phyloP scores from a whole-genome alignment of 2,888 invertebrate genomes.

The Pristionchus mayeri region DNA sequence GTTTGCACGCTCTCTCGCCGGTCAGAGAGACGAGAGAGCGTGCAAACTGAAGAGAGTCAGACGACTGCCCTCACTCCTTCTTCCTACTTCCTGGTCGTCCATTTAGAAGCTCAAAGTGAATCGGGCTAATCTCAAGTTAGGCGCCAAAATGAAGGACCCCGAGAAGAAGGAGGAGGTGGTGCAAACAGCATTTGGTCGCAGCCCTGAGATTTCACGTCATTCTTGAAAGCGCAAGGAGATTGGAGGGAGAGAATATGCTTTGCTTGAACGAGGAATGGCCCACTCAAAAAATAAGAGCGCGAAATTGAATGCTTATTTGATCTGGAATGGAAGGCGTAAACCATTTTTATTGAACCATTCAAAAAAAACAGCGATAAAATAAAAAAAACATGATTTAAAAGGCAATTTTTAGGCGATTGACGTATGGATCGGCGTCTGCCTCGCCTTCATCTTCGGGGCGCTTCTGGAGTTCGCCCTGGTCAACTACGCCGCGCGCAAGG shows the following conservation, averaged over 20 bases:
- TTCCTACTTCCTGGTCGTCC: constrained; percentile 4
- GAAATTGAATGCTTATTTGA: too few species aligned
- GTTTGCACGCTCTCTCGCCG: too few species aligned
- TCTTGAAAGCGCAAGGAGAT: neutral
- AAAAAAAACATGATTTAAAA: too few species aligned
- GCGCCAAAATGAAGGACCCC: constrained; percentile 27
- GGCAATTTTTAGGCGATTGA: constrained; percentile 75
- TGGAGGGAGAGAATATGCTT: neutral
- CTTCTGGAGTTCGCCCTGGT: constrained; percentile 74
- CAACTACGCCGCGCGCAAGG: constrained; percentile 74
- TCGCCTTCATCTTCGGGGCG: constrained; percentile 74
- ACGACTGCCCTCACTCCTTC: neutral
- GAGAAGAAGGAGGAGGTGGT: neutral
- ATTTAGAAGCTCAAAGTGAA: constrained; percentile 4
- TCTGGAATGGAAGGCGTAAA: too few species aligned
- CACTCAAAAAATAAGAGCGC: too few species aligned
- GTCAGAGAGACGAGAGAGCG: too few species aligned
- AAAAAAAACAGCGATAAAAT: too few species aligned
- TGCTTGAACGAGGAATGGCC: neutral
- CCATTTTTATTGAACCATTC: too few species aligned
- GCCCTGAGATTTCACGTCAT: constrained; percentile 3
- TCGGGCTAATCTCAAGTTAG: neutral
- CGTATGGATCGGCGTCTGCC: constrained; percentile 75
- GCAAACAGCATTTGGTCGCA: constrained; percentile 36
- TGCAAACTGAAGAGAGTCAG: too few species aligned